Percentiles rank a stretch among this genome's conserved stretches.
These are phyloP conservation scores for Gallinago paraguaiae DNA, from an alignment of 2,113 vertebrate genomes.

Conservation along the genomic window DNA sequence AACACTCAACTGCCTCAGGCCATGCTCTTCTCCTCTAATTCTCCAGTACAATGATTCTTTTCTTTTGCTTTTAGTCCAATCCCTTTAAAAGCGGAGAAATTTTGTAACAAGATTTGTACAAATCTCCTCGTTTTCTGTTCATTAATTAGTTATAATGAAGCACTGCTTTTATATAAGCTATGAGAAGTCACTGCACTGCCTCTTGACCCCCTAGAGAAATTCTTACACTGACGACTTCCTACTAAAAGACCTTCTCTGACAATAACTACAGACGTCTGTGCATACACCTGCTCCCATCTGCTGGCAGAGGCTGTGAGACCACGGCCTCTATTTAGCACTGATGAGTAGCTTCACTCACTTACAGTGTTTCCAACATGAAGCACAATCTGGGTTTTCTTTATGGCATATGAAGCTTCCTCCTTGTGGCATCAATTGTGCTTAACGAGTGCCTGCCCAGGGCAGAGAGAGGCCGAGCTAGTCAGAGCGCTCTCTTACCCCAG, in stretches of 20 bases:
- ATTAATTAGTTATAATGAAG: conserved; percentile 36
- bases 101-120: conserved; percentile 18
- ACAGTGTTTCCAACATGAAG: not conserved
- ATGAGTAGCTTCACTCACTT: not conserved
- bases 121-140: conserved; percentile 21
- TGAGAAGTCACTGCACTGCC: not conserved
- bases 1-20: not conserved
- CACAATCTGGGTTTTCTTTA: not conserved
- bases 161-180: not conserved
- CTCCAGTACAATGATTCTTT: conserved; percentile 22
- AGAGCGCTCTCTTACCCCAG: conserved; percentile 2
- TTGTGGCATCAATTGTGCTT: not conserved
- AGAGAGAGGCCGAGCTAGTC: not conserved
- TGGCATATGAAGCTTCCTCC: not conserved
- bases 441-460: not conserved
- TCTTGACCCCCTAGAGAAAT: not conserved
- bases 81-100: not conserved
- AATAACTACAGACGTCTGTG: rapidly evolving
- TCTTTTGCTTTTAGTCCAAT: not conserved
- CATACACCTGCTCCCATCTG: not conserved
- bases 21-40: not conserved
- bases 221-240: not conserved
- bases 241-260: not conserved
- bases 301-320: not conserved
- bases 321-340: not conserved